phyloP scores from a whole-genome alignment of 2,888 invertebrate species.

The Caenorhabditis uteleia region DNA sequence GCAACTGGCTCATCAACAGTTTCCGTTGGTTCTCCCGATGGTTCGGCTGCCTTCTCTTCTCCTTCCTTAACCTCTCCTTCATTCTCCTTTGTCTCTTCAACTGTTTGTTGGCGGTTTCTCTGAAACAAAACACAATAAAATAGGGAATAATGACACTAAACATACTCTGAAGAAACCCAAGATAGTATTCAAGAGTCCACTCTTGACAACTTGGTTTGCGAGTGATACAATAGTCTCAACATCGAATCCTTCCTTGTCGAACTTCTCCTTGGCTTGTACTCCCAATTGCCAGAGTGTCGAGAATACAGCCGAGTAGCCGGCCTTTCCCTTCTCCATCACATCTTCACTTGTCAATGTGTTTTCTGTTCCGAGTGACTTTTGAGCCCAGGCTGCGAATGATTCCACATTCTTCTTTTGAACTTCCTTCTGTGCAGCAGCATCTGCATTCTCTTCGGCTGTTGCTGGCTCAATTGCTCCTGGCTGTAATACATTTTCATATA shows the following conservation, averaged over 20 bases:
- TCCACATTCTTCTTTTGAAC: slow-evolving; percentile 64
- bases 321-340: slow-evolving; percentile 65
- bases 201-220: slow-evolving; percentile 52
- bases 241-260: slow-evolving; percentile 51
- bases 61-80: slow-evolving; percentile 8
- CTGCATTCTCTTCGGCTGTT: slow-evolving; percentile 55
- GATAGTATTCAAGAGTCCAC: slow-evolving; percentile 56
- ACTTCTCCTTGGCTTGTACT: slow-evolving; percentile 53
- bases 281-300: slow-evolving; percentile 62
- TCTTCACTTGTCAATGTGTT: slow-evolving; percentile 60
- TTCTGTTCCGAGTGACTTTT: slow-evolving; percentile 52
- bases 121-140: background rate
- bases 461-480: slow-evolving; percentile 39
- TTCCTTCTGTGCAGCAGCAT: slow-evolving; percentile 61
- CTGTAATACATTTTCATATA: slow-evolving; percentile 19
- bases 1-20: slow-evolving; percentile 32
- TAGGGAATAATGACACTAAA: background rate
- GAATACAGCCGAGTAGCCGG: slow-evolving; percentile 63
- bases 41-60: slow-evolving; percentile 17
- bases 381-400: slow-evolving; percentile 61
- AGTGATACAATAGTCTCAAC: slow-evolving; percentile 56
- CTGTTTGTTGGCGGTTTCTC: slow-evolving; percentile 3
- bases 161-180: slow-evolving; percentile 61
- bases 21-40: slow-evolving; percentile 16
- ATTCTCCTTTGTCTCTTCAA: slow-evolving; percentile 7